These are phyloP conservation scores for Scaptomyza pallida DNA, from an alignment of 1,140 invertebrate species.

Conservation along the genomic window DNA sequence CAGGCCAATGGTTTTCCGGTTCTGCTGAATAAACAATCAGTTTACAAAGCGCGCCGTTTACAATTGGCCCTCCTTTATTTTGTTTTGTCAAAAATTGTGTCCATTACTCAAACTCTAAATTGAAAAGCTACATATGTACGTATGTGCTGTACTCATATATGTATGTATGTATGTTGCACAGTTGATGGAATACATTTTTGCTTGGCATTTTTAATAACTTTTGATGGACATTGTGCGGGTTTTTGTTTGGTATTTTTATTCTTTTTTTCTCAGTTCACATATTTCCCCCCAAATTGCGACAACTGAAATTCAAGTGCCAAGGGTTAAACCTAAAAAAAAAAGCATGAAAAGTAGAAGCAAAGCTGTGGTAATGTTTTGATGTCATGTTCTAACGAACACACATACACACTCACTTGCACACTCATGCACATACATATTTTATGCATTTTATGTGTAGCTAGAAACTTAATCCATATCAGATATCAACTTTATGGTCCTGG, in stretches of 20 bases:
- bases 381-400: conserved; percentile 1
- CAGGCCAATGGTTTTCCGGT: conserved; percentile 54
- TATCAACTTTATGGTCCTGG: conserved; percentile 1
- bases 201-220: conserved; percentile 46
- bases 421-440: background rate
- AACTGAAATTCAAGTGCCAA: background rate
- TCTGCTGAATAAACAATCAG: conserved; percentile 70
- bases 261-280: conserved; percentile 11
- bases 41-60: conserved; percentile 47
- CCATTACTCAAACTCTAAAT: conserved; percentile 67
- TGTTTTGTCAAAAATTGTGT: conserved; percentile 16
- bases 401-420: background rate
- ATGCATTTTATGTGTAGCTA: background rate
- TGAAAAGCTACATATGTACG: conserved; percentile 11
- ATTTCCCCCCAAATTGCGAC: conserved; percentile 16
- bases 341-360: background rate
- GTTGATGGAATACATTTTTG: conserved; percentile 28
- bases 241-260: conserved; percentile 6
- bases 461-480: conserved; percentile 4
- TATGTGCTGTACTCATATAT: background rate
- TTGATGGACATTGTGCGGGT: conserved; percentile 30
- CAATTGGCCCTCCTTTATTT: conserved; percentile 44
- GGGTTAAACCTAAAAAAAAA: background rate
- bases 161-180: conserved; percentile 1
- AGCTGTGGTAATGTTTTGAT: conserved; percentile 3